Percentiles rank a stretch among this genome's conserved stretches.
phyloP scores from a whole-genome alignment of 2,888 invertebrate species.

The Drosophila bunnanda region DNA sequence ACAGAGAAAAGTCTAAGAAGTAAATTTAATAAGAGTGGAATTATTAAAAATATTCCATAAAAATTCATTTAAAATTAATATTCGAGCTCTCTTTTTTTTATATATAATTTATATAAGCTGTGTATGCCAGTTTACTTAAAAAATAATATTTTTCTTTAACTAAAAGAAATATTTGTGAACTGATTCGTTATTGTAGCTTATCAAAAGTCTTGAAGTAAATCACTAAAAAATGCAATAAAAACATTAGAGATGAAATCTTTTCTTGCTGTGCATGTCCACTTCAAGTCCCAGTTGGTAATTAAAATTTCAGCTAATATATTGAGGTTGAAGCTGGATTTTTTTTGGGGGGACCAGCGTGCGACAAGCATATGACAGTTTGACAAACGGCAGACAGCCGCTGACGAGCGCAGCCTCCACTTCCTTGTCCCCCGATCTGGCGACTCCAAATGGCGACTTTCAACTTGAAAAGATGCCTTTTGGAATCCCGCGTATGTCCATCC shows the following conservation, averaged over 20 bases:
- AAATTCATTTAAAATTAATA: background rate
- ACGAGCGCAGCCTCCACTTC: constrained; percentile 43
- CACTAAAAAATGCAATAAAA: too few species aligned
- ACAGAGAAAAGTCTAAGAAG: background rate
- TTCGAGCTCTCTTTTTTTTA: background rate
- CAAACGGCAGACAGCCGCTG: constrained; percentile 74
- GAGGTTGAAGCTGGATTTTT: constrained; percentile 13
- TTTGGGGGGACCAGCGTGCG: constrained; percentile 61
- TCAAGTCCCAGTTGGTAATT: constrained; percentile 74
- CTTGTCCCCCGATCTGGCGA: constrained; percentile 18
- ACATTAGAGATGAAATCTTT: background rate
- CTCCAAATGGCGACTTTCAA: constrained; percentile 20
- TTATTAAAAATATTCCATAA: background rate
- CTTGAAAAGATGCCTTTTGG: constrained; percentile 73
- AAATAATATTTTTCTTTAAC: too few species aligned
- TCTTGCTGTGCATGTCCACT: background rate
- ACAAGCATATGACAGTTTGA: constrained; percentile 84
- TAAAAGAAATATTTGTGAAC: too few species aligned
- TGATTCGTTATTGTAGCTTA: too few species aligned
- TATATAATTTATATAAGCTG: background rate
- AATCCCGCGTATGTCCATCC: constrained; percentile 76
- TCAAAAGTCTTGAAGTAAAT: too few species aligned
- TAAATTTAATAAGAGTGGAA: background rate
- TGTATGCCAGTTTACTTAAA: too few species aligned
- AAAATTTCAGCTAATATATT: constrained; percentile 84